Conservation (phyloP, 2,113 vertebrate species). For the Motacilla alba region DNA sequence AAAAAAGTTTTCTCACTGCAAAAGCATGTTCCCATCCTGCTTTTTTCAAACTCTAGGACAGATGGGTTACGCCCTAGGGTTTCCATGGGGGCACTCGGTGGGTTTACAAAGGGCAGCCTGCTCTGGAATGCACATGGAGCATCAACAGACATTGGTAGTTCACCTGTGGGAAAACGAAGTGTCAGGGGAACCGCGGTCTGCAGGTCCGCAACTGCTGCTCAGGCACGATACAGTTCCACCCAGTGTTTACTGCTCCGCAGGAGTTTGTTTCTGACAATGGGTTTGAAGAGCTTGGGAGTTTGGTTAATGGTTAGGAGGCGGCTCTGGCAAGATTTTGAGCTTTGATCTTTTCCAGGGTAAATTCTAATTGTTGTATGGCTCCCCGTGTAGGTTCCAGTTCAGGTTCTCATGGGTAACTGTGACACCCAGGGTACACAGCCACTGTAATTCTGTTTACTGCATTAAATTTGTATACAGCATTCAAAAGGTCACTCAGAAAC, state of each 20-base stretch:
- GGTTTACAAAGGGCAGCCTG: background rate
- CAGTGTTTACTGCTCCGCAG: background rate
- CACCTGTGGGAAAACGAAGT: background rate
- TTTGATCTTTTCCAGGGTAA: constrained; percentile 4
- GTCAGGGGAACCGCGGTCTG: background rate
- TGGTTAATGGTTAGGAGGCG: background rate
- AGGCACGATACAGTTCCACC: background rate
- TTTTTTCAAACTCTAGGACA: background rate
- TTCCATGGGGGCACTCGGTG: background rate
- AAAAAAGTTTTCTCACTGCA: background rate
- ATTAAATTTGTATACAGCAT: background rate
- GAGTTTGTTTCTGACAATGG: background rate
- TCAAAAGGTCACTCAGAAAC: background rate
- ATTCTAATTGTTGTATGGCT: background rate
- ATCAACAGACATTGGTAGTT: background rate
- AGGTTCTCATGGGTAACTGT: background rate
- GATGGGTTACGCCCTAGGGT: fast-evolving
- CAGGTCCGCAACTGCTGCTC: background rate
- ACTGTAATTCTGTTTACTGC: background rate
- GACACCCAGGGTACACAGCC: background rate
- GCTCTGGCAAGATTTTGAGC: background rate
- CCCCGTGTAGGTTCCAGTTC: background rate
- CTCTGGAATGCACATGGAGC: background rate
- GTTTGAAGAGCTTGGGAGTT: background rate
- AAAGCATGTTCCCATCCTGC: background rate